Evolutionary conservation across 1,140 invertebrate genomes (phyloP).

Genomic region (Calosoma granatense): DNA sequence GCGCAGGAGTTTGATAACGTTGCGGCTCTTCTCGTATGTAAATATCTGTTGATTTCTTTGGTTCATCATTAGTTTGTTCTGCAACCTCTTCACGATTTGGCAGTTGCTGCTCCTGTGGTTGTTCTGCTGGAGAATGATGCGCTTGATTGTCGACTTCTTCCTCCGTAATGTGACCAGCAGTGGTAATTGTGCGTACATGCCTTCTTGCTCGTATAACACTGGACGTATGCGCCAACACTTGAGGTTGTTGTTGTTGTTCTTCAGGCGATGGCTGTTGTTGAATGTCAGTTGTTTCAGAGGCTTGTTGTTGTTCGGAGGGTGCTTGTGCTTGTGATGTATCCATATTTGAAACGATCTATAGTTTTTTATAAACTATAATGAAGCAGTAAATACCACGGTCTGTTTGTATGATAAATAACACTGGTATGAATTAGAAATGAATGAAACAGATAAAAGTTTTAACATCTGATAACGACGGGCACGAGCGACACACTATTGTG

Average conservation of each 20-base stretch:
- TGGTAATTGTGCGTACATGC: slow-evolving; percentile 47
- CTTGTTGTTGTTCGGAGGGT: background rate
- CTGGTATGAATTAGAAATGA: too few species aligned
- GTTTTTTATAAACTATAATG: too few species aligned
- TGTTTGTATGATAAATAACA: too few species aligned
- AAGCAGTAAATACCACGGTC: too few species aligned
- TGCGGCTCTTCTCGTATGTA: background rate
- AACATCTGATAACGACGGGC: too few species aligned
- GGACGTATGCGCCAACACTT: too few species aligned
- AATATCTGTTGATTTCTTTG: background rate
- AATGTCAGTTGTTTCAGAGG: background rate
- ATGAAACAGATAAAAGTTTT: too few species aligned
- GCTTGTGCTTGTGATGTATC: background rate
- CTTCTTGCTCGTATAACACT: slow-evolving; percentile 45
- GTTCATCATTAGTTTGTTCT: background rate
- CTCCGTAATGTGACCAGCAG: slow-evolving; percentile 47
- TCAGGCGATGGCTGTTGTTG: slow-evolving; percentile 13
- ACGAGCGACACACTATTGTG: too few species aligned
- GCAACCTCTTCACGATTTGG: background rate
- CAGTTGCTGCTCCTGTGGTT: slow-evolving; percentile 8
- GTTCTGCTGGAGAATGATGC: slow-evolving; percentile 27
- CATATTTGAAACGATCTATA: too few species aligned
- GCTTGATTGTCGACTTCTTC: slow-evolving; percentile 29
- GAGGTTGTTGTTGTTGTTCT: background rate
- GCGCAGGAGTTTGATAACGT: background rate